Percentiles rank a stretch among this genome's conserved stretches.
Conservation (phyloP, 2,113 vertebrate species). For the Corvus moneduloides region DNA sequence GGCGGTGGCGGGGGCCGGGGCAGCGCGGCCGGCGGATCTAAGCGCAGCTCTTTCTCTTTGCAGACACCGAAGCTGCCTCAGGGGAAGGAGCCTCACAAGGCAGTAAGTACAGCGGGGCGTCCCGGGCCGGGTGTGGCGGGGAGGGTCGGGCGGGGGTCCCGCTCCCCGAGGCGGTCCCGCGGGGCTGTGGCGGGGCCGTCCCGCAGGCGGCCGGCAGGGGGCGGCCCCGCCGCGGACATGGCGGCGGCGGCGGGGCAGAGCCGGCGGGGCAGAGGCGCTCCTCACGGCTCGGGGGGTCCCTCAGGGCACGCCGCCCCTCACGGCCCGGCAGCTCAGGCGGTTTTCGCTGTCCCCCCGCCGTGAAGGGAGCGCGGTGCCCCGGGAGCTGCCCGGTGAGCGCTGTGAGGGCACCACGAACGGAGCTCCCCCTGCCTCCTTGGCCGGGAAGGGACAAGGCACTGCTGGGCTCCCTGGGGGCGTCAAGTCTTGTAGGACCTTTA, state of each 20-base stretch:
- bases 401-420: rapidly evolving
- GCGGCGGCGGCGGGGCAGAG: too few relatives aligned
- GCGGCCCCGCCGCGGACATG: too few relatives aligned
- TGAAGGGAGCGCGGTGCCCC: not conserved
- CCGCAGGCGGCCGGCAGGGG: too few relatives aligned
- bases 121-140: not conserved
- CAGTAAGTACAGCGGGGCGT: conserved; percentile 73
- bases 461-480: rapidly evolving
- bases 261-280: too few relatives aligned
- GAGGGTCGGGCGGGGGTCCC: not conserved
- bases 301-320: not conserved
- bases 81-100: conserved; percentile 81
- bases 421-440: not conserved
- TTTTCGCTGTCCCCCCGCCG: not conserved
- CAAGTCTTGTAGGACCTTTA: not conserved
- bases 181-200: too few relatives aligned
- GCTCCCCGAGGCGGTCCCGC: not conserved
- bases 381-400: not conserved
- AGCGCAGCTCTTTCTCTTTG: conserved; percentile 41
- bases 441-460: too few relatives aligned
- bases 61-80: conserved; percentile 83
- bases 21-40: not conserved
- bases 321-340: not conserved
- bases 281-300: too few relatives aligned
- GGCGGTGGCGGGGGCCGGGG: not conserved